Evolutionary conservation across 53 echinoderm and acorn worm species (phyloP).

Genomic region (Actinopyga echinites): DNA sequence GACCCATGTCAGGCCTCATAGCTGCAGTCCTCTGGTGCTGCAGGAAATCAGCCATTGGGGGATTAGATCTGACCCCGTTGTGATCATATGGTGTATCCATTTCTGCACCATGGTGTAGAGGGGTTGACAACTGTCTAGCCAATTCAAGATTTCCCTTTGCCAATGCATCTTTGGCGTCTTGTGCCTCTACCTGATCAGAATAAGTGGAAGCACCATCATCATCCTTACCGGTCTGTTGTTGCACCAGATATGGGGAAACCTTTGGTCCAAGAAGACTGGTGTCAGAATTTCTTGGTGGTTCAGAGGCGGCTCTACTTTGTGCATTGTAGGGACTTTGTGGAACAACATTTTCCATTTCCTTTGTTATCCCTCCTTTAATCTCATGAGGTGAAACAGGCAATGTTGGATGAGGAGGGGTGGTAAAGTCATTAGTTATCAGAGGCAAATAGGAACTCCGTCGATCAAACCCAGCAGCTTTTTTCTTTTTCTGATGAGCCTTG

Average conservation of each 20-base stretch:
- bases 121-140: background rate
- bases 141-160: background rate
- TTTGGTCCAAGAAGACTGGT: background rate
- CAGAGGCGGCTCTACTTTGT: no score
- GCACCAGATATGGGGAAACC: background rate
- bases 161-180: background rate
- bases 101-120: background rate
- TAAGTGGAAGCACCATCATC: background rate
- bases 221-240: background rate
- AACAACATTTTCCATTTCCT: no score
- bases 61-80: background rate
- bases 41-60: conserved; percentile 22
- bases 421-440: no score
- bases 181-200: background rate
- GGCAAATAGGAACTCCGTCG: no score
- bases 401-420: no score
- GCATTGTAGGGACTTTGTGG: no score
- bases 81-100: background rate
- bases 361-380: no score
- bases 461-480: background rate
- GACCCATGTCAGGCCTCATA: background rate
- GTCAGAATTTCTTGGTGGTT: background rate
- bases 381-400: no score
- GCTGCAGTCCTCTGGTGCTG: background rate
- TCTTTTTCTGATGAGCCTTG: conserved; percentile 3